Evolutionary conservation across 2,797 vertebrate genomes (phyloP).

Genomic region (Lycodopsis pacificus): DNA sequence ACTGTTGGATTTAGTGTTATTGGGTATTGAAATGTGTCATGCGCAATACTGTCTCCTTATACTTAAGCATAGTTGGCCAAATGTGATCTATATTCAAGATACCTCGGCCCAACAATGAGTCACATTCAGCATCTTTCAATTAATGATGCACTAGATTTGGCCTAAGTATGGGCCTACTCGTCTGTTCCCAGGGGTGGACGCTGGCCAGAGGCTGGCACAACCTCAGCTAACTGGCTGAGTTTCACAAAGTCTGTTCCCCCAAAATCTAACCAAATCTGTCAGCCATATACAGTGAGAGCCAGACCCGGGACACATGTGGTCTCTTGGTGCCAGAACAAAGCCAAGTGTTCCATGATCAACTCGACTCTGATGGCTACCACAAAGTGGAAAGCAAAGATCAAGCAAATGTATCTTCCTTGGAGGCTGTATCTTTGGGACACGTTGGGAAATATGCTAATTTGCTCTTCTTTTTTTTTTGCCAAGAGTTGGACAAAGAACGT

Average conservation of each 20-base stretch:
- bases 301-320: neutral
- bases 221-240: neutral
- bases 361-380: neutral
- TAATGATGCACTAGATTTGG: neutral
- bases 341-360: neutral
- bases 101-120: neutral
- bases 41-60: neutral
- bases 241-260: neutral
- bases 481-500: neutral
- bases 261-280: neutral
- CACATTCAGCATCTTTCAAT: neutral
- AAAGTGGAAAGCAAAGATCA: neutral
- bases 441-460: neutral
- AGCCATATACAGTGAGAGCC: neutral
- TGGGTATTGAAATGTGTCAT: neutral
- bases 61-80: neutral
- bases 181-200: neutral
- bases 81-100: neutral
- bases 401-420: neutral
- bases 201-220: neutral
- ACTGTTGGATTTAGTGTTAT: neutral
- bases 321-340: neutral
- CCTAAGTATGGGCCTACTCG: neutral
- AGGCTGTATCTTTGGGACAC: neutral
- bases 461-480: neutral